phyloP scores from a whole-genome alignment of 1,140 invertebrate species.

The Diuraphis noxia region DNA sequence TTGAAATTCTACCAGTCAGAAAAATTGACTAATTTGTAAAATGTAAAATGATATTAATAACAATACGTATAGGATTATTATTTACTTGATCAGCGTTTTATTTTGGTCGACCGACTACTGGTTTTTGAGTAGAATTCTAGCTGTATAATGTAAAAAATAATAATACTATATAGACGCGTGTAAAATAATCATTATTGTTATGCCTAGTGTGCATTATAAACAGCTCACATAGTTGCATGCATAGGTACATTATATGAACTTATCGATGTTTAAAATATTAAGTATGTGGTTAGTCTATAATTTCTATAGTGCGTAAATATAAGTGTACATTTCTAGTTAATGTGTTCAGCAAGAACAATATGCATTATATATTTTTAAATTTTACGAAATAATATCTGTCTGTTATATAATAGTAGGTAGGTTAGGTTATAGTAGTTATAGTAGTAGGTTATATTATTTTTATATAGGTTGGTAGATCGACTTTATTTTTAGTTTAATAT shows the following conservation, averaged over 20 bases:
- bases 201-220: not conserved
- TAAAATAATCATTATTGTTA: not conserved
- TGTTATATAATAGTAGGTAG: not conserved
- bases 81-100: conserved; percentile 35
- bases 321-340: not conserved
- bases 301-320: not conserved
- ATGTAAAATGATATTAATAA: conserved; percentile 15
- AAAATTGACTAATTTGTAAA: not conserved
- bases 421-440: no score
- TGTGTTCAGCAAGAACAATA: not conserved
- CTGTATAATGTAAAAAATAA: not conserved
- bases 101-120: not conserved
- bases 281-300: not conserved
- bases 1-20: not conserved
- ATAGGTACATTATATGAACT: not conserved
- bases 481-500: not conserved
- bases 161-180: not conserved
- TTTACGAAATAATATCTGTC: not conserved
- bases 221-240: not conserved
- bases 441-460: no score
- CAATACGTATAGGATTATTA: not conserved
- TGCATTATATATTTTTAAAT: not conserved
- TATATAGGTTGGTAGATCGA: not conserved
- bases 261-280: not conserved
- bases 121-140: not conserved